These are phyloP conservation scores for Colletes latitarsis DNA, from an alignment of 1,140 invertebrate genomes.

Conservation along the genomic window DNA sequence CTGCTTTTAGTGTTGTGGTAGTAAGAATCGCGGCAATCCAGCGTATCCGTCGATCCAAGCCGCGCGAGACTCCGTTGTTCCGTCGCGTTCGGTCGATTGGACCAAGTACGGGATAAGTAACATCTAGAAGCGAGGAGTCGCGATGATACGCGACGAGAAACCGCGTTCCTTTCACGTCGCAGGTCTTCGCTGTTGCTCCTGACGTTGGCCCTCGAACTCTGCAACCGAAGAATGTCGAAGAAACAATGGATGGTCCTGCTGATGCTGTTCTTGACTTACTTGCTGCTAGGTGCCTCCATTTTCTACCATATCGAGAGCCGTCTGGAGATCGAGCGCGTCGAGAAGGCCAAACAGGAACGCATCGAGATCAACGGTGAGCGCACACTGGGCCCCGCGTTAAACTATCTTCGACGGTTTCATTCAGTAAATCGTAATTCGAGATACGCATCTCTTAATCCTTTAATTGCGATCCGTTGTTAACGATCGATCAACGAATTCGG, in stretches of 20 bases:
- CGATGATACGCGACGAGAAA: slow-evolving; percentile 5
- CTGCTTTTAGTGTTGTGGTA: slow-evolving; percentile 45
- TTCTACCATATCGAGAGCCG: slow-evolving; percentile 89
- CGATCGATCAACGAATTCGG: neutral
- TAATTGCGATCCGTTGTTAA: too few species aligned
- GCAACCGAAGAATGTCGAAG: slow-evolving; percentile 85
- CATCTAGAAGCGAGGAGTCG: too few species aligned
- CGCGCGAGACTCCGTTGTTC: too few species aligned
- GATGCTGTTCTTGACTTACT: slow-evolving; percentile 88
- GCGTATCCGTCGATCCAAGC: neutral
- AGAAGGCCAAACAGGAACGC: slow-evolving; percentile 83
- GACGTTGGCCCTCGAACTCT: neutral
- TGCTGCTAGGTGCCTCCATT: slow-evolving; percentile 88
- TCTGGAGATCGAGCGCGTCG: slow-evolving; percentile 83
- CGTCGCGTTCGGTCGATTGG: neutral
- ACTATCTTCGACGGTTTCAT: neutral
- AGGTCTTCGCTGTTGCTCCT: neutral
- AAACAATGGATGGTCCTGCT: slow-evolving; percentile 89
- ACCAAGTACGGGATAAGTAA: neutral
- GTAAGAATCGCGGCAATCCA: slow-evolving; percentile 26
- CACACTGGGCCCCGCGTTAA: slow-evolving; percentile 41
- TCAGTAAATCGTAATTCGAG: neutral
- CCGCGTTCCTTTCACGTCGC: neutral
- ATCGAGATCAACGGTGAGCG: slow-evolving; percentile 86
- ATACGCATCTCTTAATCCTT: too few species aligned